Conservation (phyloP, 2,797 vertebrate genomes). For the Manis crassicaudata region DNA sequence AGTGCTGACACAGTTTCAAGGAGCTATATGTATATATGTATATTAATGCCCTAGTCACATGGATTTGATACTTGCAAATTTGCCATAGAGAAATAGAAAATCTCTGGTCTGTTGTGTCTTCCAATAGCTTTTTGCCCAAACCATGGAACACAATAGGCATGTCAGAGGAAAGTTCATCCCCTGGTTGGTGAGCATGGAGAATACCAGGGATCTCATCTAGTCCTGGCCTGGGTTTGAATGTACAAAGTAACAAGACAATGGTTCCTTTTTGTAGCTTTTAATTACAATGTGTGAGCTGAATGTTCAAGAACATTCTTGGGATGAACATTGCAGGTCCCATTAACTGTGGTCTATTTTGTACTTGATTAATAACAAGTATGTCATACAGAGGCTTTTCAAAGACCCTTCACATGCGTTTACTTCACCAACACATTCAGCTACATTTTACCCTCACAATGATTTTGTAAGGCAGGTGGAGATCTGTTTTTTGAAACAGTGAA, state of each 20-base stretch:
- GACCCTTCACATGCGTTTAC: not conserved
- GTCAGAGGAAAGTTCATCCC: not conserved
- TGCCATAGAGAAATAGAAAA: not conserved
- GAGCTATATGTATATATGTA: not conserved
- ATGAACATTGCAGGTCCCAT: not conserved
- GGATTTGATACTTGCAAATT: not conserved
- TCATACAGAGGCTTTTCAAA: not conserved
- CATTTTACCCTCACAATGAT: constrained; percentile 7
- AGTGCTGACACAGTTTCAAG: not conserved
- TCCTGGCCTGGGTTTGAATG: not conserved
- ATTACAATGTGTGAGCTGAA: constrained; percentile 51
- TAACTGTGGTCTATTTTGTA: not conserved
- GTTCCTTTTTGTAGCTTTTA: constrained; percentile 4
- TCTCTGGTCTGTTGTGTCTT: not conserved
- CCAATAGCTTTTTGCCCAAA: not conserved
- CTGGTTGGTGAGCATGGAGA: not conserved
- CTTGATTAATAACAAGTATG: not conserved
- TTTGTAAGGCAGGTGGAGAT: not conserved
- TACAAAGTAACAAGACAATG: not conserved
- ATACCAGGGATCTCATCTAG: not conserved
- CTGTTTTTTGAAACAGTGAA: constrained; percentile 13
- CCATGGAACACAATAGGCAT: not conserved
- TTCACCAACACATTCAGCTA: not conserved
- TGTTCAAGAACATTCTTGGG: constrained; percentile 40
- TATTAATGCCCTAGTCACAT: not conserved